Base-by-base conservation (phyloP, 2,888 invertebrate species). In the Drosophila infuscata region DNA sequence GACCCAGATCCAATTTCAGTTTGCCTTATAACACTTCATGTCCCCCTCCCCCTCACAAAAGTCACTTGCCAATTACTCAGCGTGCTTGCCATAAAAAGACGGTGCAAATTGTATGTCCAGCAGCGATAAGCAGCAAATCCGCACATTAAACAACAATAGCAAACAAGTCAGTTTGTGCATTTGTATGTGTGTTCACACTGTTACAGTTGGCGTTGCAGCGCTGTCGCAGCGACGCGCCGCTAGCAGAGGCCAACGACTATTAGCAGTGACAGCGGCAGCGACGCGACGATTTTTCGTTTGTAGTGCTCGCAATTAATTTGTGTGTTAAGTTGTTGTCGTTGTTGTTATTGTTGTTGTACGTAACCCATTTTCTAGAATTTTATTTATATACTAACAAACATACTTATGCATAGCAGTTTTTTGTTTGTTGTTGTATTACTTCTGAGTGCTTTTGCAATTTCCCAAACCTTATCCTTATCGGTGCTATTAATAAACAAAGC, bases 241-340 rank as follows among this genome's bases (percentile, higher is more conserved):
- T 20, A 2, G 36, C 46, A 62, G 61, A 48, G 25, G 60, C 59
- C 38, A 56, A 56, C 54, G 29, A 38, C 54, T 56, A 56, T 7
- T 29, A 29, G 30, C 38, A 56, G 60, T 17, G 15, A 38, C 51
- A 62, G 68, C 17, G 17, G 51, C 54, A 70, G 60, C 53, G 64
- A 7, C 58, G 66, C 46, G 60, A 43, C 73, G 51, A 35, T 53
- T 59, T 65, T 84, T 82, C 78, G 79, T 79, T 79, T 74, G 75
- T 82, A 82, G 81, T 80, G 78, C 80, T 78, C 69, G 74, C 81
- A 83, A 83, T 83, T 83, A 83, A 83, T 79, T 83, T 83, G 82
- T 70, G 63, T 70, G 63, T 72, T 79, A 79, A 83, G 70, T 76
- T 69, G 32, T 25, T 25, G 46, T 15, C 6, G 46, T 41, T 41